Conservation (phyloP, 1,140 invertebrate species). For the Drosophila mauritiana region DNA sequence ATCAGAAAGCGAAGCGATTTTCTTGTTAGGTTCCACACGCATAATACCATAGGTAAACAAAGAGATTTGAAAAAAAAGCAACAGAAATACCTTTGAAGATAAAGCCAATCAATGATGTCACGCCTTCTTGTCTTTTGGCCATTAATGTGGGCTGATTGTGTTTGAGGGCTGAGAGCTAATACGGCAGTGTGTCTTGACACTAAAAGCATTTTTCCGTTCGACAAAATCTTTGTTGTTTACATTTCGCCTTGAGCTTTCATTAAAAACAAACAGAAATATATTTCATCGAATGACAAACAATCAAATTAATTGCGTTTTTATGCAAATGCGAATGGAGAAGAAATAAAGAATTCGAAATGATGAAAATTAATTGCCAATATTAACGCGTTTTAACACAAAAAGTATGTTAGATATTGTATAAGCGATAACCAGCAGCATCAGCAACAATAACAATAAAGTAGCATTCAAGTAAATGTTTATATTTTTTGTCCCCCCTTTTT, state of each 20-base stretch:
- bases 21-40: conserved; percentile 21
- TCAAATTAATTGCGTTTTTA: conserved; percentile 75
- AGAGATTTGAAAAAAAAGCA: conserved; percentile 26
- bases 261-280: conserved; percentile 58
- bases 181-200: conserved; percentile 43
- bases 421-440: conserved; percentile 27
- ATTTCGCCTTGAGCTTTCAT: conserved; percentile 69
- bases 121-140: conserved; percentile 54
- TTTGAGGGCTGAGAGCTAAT: conserved; percentile 22
- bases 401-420: conserved; percentile 56
- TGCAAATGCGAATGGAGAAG: conserved; percentile 61
- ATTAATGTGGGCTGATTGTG: conserved; percentile 60
- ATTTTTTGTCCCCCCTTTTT: conserved; percentile 33
- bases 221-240: conserved; percentile 58
- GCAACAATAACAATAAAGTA: conserved; percentile 36
- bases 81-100: conserved; percentile 10
- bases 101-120: conserved; percentile 69
- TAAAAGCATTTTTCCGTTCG: conserved; percentile 69
- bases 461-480: conserved; percentile 62
- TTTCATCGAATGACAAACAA: conserved; percentile 60
- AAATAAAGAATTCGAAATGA: conserved; percentile 46
- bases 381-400: conserved; percentile 72
- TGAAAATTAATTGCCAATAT: conserved; percentile 76
- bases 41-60: conserved; percentile 3
- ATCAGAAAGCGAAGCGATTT: conserved; percentile 59